phyloP scores from a whole-genome alignment of 1,140 invertebrate species.

The Gryllus bimaculatus region DNA sequence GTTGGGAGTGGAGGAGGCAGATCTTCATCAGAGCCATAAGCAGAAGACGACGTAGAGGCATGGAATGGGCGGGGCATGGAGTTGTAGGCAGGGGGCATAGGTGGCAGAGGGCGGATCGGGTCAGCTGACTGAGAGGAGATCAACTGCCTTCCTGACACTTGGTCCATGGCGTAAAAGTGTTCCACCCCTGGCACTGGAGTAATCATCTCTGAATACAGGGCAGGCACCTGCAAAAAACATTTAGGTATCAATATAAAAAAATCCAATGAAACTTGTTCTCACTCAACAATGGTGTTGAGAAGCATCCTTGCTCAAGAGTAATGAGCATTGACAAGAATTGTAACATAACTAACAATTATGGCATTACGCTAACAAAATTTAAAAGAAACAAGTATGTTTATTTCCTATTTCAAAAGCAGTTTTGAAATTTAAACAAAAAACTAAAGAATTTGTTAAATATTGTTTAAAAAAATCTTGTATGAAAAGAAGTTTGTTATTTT shows the following conservation, averaged over 20 bases:
- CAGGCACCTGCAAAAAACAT: conserved; percentile 16
- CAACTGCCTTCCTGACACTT: not conserved
- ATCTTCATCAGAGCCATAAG: not conserved
- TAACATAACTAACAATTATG: too few species aligned
- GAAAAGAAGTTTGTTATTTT: too few species aligned
- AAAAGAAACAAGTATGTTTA: too few species aligned
- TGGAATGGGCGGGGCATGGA: conserved; percentile 12
- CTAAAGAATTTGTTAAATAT: too few species aligned
- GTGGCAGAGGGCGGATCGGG: not conserved
- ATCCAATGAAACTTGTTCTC: too few species aligned
- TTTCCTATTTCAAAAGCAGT: too few species aligned
- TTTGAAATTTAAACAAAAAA: too few species aligned
- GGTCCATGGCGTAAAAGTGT: not conserved
- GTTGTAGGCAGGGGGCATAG: conserved; percentile 10
- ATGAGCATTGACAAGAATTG: too few species aligned
- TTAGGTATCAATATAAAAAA: not conserved
- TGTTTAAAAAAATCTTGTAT: too few species aligned
- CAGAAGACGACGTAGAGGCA: conserved; percentile 12
- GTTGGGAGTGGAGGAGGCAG: conserved; percentile 11
- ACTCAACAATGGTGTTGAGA: too few species aligned
- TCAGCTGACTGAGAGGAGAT: conserved; percentile 10
- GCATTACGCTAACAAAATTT: too few species aligned
- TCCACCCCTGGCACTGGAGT: not conserved
- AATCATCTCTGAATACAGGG: conserved; percentile 7
- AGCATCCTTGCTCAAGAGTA: too few species aligned